Conservation (phyloP, 2,113 vertebrate species). For the human (Homo sapiens) region DNA sequence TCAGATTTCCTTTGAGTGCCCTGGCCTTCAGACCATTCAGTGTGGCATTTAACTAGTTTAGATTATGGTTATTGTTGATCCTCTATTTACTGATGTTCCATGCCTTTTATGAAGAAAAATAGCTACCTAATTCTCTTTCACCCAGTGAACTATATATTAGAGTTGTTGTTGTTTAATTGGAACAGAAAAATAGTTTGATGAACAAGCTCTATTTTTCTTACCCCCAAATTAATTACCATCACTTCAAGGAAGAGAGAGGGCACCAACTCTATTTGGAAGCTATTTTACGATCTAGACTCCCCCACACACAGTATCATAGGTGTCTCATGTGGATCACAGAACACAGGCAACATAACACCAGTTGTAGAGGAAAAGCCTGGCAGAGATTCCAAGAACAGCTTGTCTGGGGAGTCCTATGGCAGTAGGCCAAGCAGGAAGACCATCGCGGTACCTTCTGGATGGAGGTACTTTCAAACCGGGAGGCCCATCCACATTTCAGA, state of each 20-base stretch:
- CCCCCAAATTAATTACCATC: background rate
- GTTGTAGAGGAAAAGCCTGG: background rate
- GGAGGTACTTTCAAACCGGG: background rate
- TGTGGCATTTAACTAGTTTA: background rate
- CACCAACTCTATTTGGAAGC: background rate
- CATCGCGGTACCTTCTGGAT: background rate
- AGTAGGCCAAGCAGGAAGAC: background rate
- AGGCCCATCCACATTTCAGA: background rate
- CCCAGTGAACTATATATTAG: background rate
- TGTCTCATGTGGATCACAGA: background rate
- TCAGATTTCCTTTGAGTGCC: background rate
- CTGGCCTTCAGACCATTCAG: background rate
- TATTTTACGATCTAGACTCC: background rate
- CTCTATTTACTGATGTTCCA: background rate
- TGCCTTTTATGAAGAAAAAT: constrained; percentile 25
- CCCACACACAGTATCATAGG: background rate
- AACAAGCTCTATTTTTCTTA: background rate
- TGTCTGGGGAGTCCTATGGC: background rate
- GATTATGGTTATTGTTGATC: background rate
- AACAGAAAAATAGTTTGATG: background rate
- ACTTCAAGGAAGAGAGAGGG: constrained; percentile 8
- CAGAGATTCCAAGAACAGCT: background rate
- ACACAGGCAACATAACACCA: background rate
- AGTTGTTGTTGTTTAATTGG: background rate
- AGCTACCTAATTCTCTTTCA: background rate